Conservation (phyloP, 2,888 invertebrate species). For the Leucophora obtusa region DNA sequence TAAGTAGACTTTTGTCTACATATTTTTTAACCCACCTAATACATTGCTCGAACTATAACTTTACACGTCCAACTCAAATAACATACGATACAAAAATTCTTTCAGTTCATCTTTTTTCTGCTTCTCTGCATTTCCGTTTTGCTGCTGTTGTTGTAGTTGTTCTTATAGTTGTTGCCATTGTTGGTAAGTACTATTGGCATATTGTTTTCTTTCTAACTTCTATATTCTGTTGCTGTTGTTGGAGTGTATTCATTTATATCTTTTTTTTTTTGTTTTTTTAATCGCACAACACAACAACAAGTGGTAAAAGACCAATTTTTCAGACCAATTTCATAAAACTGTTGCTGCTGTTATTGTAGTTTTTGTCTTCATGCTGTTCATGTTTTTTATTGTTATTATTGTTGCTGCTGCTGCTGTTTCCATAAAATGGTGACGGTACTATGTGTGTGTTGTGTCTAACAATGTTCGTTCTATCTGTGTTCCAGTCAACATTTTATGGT, state of each 20-base stretch:
- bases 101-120: slow-evolving; percentile 20
- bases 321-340: slow-evolving; percentile 51
- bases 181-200: slow-evolving; percentile 39
- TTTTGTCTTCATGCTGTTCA: slow-evolving; percentile 12
- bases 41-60: slow-evolving; percentile 15
- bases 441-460: too few species aligned
- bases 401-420: slow-evolving; percentile 6
- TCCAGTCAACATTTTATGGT: neutral
- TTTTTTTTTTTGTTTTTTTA: neutral
- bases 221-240: neutral
- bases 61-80: slow-evolving; percentile 14
- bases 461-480: neutral
- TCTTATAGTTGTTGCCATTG: slow-evolving; percentile 12
- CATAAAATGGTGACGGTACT: too few species aligned
- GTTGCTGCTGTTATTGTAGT: slow-evolving; percentile 34
- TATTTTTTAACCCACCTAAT: neutral
- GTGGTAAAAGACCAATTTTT: slow-evolving; percentile 58
- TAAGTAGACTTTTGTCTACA: too few species aligned
- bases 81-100: slow-evolving; percentile 1
- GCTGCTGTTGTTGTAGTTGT: slow-evolving; percentile 29
- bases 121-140: slow-evolving; percentile 47
- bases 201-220: slow-evolving; percentile 43
- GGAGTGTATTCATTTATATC: neutral
- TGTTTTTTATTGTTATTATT: slow-evolving; percentile 13
- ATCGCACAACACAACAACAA: slow-evolving; percentile 52